Base-by-base conservation (phyloP, 2,888 invertebrate species). In the Meloe dianella region DNA sequence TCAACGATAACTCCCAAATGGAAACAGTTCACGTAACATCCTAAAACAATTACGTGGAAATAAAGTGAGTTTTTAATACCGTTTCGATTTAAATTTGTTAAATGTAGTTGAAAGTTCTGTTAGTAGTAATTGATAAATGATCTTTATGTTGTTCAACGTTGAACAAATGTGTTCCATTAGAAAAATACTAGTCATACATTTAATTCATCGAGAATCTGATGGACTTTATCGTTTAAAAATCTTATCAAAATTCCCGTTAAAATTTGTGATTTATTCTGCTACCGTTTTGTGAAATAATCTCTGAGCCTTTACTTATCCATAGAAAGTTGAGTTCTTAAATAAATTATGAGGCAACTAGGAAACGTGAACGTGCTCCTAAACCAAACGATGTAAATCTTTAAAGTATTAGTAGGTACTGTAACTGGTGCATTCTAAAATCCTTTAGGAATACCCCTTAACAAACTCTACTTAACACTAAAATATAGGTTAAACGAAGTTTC, bases 261-360 rank as follows among this genome's bases (percentile, higher is more conserved):
- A 38, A n/a, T 17, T 47, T 20, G 47, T 20, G 47, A 47, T 47
- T 47, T 47, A 22, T 47, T 20, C 47, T 20, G 6, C 9, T 20
- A 10, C 20, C 47, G 20, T 17, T 24, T 14, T 51, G 22, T 24
- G 24, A 24, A 51, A 51, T 51, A 22, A 24, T 54, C 27, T 24
- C 22, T 22, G 7, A 14, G 7, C 6, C 54, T n/a, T 24, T 6
- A 54, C 27, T 27, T 54, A 54, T 27, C 54, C 24, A n/a, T 14
- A 27, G 5, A 54, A 27, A 54, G n/a, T 27, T 6, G 54, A 24
- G 6, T 54, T 27, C 12, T 14, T 71, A 69, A 71, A 71, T 71
- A 71, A 71, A 67, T 71, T 65, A 71, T 69, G 60, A 67, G 61
- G 62, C 58, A 56, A 38, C 9, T 8, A 60, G 63, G 60, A 58